Base-by-base conservation (phyloP, 2,113 vertebrate species). In the Cyanoderma ruficeps region DNA sequence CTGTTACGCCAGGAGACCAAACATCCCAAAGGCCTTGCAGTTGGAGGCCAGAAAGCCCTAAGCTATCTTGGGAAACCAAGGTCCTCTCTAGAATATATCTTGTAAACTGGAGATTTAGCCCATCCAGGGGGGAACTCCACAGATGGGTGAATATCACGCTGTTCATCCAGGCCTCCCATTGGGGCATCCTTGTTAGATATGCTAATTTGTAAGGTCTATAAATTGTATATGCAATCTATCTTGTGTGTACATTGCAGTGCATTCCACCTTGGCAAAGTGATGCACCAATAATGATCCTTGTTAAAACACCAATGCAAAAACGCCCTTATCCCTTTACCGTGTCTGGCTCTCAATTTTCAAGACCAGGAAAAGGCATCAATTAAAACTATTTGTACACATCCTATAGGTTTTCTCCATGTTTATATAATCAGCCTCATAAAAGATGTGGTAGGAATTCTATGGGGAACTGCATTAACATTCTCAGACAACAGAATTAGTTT, bases 211-310 rank as follows among this genome's bases (percentile, higher is more conserved):
- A 49, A 33, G 35, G 57, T 33, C 28, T 31, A 15, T 61, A 25
- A 49, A 33, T 39, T 61, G 46, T 25, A 11, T 31, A 7, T 0
- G 2, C 3, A 1, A 31, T 18, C 20, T 24, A 8, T 47, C 1
- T 0, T 14, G 17, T 24, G 21, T 5, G n/a, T 15, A 2, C 13
- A 39, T 25, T 15, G 9, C 2, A 1, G 16, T 13, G 1, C 15
- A 31, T 20, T 4, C n/a, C 56, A 49, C 16, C 13, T 37, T 49
- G 35, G 28, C 4, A 4, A 49, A 60, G 16, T 49, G 21, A 10
- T 39, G 21, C 37, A 71, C 37, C 11, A 33, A 6, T 7, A 53
- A 53, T 12, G n/a, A 49, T 25, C 22, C 46, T 50, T 41, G 15
- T 41, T 61, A 39, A 61, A 77, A 77, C 15, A 33, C 13, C 4